Base-by-base conservation (phyloP, 2,888 invertebrate species). In the Ichneumon xanthorius region DNA sequence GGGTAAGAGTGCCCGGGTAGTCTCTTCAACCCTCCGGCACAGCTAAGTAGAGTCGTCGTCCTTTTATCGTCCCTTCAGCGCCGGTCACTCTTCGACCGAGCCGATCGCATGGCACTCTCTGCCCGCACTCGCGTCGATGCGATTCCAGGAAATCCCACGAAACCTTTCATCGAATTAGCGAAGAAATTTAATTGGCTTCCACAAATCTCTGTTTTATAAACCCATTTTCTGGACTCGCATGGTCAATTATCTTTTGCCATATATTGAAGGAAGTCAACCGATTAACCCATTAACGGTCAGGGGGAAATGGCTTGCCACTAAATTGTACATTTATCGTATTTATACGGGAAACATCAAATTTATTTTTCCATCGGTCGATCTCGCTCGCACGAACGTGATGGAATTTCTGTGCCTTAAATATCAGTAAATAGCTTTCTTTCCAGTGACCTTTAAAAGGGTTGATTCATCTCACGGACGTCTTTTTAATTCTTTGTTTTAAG, bases 21-120 rank as follows among this genome's bases (percentile, higher is more conserved):
- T 33, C 63, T 63, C 63, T 76, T 61, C 37, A 30, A 22, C 16
- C 76, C 76, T 37, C 67, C 50, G 22, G n/a, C 63, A 22, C 45
- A n/a, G 63, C 33, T 22, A 14, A 61, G 30, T 19, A 63, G n/a
- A 19, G 67, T 67, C 71, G 48, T 76, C 70, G 67, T 71, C 65
- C 67, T 72, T 84, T 84, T 84, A 84, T 80, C 84, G 72, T 50
- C 37, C 65, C 22, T 40, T 22, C 19, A 73, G 50, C 63, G 50
- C 37, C 63, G 71, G 22, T 50, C 65, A 65, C 75, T 84, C 71
- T 58, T 82, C 30, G 61, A 22, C 67, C 37, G 16, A 45, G 61
- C 30, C 30, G 50, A 80, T 84, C 63, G 63, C 33, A 26, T 3
- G 22, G 61, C 71, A 26, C 65, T 55, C 40, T 79, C 26, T 26